These are phyloP conservation scores for Caenorhabditis sp. DNA, from an alignment of 2,888 invertebrate species.

Conservation along the genomic window DNA sequence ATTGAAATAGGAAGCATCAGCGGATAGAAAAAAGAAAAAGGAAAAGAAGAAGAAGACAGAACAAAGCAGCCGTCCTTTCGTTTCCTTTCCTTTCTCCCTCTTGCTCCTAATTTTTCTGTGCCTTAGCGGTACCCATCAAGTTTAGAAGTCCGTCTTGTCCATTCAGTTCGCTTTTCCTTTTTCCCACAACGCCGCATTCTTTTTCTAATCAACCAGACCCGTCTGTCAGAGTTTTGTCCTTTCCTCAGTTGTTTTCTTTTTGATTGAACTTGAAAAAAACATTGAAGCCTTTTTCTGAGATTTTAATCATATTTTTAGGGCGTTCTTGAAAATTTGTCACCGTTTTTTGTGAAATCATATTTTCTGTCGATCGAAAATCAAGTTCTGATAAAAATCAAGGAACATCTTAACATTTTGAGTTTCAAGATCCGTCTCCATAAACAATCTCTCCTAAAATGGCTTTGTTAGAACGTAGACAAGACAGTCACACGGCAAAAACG, in stretches of 20 bases:
- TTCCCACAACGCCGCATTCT: slow-evolving; percentile 27
- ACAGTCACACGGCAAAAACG: background rate
- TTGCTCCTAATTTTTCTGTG: slow-evolving; percentile 50
- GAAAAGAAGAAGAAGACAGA: slow-evolving; percentile 24
- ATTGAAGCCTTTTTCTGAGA: no score
- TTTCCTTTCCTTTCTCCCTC: no score
- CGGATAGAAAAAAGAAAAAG: slow-evolving; percentile 8
- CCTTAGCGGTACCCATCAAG: slow-evolving; percentile 43
- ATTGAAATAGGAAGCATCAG: no score
- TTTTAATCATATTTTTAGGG: no score
- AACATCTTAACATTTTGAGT: no score
- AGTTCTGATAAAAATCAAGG: background rate
- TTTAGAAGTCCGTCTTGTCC: slow-evolving; percentile 19
- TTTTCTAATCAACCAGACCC: slow-evolving; percentile 41
- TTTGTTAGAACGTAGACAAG: background rate
- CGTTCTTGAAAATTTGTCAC: background rate
- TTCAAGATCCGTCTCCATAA: no score
- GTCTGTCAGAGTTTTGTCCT: slow-evolving; percentile 23
- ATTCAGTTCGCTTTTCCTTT: slow-evolving; percentile 21
- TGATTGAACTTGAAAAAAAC: slow-evolving; percentile 18
- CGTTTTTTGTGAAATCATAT: slow-evolving; percentile 4
- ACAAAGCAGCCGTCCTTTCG: slow-evolving; percentile 26
- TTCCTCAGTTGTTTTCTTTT: slow-evolving; percentile 9
- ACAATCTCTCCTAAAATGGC: background rate
- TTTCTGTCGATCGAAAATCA: background rate